Percentiles rank a stretch among this genome's conserved stretches.
Conservation (phyloP, 2,888 invertebrate genomes). For the Mantis religiosa region DNA sequence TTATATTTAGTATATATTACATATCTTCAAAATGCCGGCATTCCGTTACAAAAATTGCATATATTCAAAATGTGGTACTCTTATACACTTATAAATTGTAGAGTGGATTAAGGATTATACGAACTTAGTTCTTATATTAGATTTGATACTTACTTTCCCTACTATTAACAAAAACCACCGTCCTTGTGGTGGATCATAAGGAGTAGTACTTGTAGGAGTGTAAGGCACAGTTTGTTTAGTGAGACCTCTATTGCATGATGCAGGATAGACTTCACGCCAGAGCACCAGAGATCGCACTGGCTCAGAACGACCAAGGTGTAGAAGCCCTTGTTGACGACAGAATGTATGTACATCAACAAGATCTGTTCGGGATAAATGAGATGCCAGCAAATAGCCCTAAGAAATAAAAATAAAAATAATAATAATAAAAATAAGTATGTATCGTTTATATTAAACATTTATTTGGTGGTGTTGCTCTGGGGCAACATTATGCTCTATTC, state of each 20-base stretch:
- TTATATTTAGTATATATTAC: too few species aligned
- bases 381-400: slow-evolving; percentile 68
- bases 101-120: neutral
- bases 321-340: slow-evolving; percentile 68
- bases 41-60: too few species aligned
- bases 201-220: slow-evolving; percentile 31
- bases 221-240: slow-evolving; percentile 15
- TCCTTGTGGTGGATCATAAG: slow-evolving; percentile 54
- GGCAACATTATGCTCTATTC: too few species aligned
- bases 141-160: slow-evolving; percentile 54
- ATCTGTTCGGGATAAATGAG: slow-evolving; percentile 72
- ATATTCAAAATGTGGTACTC: too few species aligned
- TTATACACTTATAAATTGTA: neutral
- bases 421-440: too few species aligned
- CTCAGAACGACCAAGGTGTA: slow-evolving; percentile 62
- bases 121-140: too few species aligned
- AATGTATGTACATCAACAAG: slow-evolving; percentile 71
- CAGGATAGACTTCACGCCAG: slow-evolving; percentile 71
- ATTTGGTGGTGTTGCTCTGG: too few species aligned
- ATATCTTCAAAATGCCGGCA: too few species aligned
- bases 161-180: slow-evolving; percentile 71
- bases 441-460: too few species aligned
- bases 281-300: slow-evolving; percentile 67
- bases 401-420: slow-evolving; percentile 36
- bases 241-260: slow-evolving; percentile 42